phyloP scores from a whole-genome alignment of 2,888 invertebrate species.

The Agriotes lineatus region DNA sequence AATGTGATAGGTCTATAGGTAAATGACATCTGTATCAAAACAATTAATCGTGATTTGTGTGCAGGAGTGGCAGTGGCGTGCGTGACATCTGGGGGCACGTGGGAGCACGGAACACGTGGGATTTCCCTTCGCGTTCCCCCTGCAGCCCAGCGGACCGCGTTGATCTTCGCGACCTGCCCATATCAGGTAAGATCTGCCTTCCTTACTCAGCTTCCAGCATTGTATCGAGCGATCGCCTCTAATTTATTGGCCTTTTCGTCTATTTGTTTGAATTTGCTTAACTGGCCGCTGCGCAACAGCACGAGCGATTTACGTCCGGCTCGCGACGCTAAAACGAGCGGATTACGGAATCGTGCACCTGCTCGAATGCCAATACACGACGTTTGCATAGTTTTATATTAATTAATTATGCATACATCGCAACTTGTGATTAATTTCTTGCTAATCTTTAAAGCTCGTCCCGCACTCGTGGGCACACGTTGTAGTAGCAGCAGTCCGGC shows the following conservation, averaged over 20 bases:
- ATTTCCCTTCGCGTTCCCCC: conserved; percentile 48
- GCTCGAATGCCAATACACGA: conserved; percentile 2
- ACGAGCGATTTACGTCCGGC: neutral
- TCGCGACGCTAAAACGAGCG: neutral
- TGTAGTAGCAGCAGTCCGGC: conserved; percentile 12
- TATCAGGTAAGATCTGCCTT: conserved; percentile 57
- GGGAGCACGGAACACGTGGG: conserved; percentile 60
- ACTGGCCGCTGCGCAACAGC: neutral
- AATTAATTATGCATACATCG: neutral
- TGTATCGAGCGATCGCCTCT: conserved; percentile 3
- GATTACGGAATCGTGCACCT: conserved; percentile 7
- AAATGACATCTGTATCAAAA: conserved; percentile 47
- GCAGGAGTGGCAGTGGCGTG: conserved; percentile 59
- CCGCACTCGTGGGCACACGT: neutral
- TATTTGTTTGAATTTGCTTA: conserved; percentile 12
- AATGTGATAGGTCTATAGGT: conserved; percentile 25
- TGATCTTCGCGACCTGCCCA: conserved; percentile 53
- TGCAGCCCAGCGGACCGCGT: conserved; percentile 49
- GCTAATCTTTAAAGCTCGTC: neutral
- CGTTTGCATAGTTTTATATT: conserved; percentile 8
- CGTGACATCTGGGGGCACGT: conserved; percentile 58
- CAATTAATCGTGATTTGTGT: conserved; percentile 53
- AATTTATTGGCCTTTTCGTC: conserved; percentile 24
- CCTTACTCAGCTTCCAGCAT: conserved; percentile 29
- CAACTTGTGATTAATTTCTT: neutral